phyloP scores from a whole-genome alignment of 1,140 invertebrate genomes.

The Glomeris maerens region DNA sequence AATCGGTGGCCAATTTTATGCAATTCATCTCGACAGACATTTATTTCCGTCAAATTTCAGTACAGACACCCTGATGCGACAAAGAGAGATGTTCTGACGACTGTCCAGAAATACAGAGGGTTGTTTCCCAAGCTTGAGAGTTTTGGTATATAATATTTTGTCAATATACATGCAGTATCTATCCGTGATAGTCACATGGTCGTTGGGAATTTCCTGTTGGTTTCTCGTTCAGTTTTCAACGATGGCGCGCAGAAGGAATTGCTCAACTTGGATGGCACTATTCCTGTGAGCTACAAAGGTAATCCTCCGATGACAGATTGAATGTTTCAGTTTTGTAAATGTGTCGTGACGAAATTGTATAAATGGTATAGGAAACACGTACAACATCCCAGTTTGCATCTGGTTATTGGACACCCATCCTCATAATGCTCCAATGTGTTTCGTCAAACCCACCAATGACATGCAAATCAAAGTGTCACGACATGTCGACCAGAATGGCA shows the following conservation, averaged over 20 bases:
- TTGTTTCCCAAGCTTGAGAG: slow-evolving; percentile 45
- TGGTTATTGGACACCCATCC: slow-evolving; percentile 97
- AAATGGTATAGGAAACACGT: slow-evolving; percentile 48
- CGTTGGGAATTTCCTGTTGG: slow-evolving; percentile 24
- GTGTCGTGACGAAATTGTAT: slow-evolving; percentile 3
- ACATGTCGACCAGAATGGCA: slow-evolving; percentile 88
- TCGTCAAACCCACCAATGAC: slow-evolving; percentile 83
- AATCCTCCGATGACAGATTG: too few species aligned
- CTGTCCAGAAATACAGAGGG: slow-evolving; percentile 54
- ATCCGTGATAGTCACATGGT: slow-evolving; percentile 20
- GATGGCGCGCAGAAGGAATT: slow-evolving; percentile 71
- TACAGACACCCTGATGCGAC: slow-evolving; percentile 63
- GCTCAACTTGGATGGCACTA: slow-evolving; percentile 74
- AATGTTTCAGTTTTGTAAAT: slow-evolving; percentile 8
- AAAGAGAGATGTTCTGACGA: slow-evolving; percentile 52
- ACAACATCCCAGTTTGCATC: slow-evolving; percentile 94
- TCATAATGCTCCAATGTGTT: slow-evolving; percentile 92
- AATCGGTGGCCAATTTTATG: neutral
- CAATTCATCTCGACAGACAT: neutral
- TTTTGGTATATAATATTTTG: slow-evolving; percentile 40
- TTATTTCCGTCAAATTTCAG: slow-evolving; percentile 20
- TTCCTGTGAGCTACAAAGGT: slow-evolving; percentile 83
- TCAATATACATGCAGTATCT: slow-evolving; percentile 10
- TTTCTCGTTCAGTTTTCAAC: slow-evolving; percentile 57
- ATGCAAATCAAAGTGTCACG: slow-evolving; percentile 93